Conservation (phyloP, 2,797 vertebrate species). For the Eulemur coronatus region DNA sequence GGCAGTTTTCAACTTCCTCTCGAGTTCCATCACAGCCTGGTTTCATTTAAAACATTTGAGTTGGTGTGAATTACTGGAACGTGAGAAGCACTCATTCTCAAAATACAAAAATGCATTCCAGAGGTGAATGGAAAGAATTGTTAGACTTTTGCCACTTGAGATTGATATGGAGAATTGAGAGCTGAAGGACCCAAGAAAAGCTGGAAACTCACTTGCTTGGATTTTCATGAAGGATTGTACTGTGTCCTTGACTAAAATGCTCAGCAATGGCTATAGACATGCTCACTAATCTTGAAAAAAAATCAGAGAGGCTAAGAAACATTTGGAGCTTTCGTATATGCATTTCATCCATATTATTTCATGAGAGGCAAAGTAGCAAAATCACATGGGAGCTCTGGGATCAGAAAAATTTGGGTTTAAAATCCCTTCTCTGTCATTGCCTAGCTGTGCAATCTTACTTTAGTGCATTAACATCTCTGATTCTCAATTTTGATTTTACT, state of each 20-base stretch:
- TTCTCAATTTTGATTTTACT: not conserved
- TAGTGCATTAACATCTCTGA: not conserved
- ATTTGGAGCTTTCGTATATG: not conserved
- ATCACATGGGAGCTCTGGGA: not conserved
- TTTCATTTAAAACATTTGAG: slow-evolving; percentile 62
- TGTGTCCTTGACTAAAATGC: not conserved
- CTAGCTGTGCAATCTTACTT: not conserved
- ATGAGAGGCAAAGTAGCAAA: not conserved
- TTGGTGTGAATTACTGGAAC: slow-evolving; percentile 56
- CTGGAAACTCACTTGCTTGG: not conserved
- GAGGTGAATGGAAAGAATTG: not conserved
- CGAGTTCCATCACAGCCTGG: not conserved
- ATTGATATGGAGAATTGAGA: not conserved
- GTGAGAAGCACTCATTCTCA: slow-evolving; percentile 1
- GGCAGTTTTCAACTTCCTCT: slow-evolving; percentile 21
- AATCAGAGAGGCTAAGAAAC: not conserved
- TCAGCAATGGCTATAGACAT: not conserved
- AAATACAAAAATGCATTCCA: slow-evolving; percentile 56
- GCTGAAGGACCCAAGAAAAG: not conserved
- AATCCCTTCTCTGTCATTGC: not conserved
- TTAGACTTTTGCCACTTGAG: slow-evolving; percentile 11
- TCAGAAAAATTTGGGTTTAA: not conserved
- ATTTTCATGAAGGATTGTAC: not conserved
- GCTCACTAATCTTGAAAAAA: not conserved
- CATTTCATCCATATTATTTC: not conserved